These are phyloP conservation scores for Limnodromus scolopaceus DNA, from an alignment of 2,797 vertebrate genomes.

Conservation along the genomic window DNA sequence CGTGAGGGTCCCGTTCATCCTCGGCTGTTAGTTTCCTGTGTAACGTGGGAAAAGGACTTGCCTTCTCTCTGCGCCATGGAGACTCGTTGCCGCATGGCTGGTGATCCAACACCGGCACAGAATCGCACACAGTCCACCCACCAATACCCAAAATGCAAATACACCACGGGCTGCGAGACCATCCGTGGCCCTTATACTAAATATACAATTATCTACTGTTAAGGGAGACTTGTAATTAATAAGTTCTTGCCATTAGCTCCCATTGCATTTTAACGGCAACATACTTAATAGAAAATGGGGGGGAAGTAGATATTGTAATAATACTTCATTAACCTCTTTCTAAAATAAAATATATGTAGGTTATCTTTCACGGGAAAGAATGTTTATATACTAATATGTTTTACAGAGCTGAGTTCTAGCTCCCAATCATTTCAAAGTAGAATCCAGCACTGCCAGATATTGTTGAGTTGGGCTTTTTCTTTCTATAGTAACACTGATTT, in stretches of 20 bases:
- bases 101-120: neutral
- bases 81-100: fast-evolving
- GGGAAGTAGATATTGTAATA: neutral
- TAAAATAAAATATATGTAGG: neutral
- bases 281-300: neutral
- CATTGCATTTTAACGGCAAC: neutral
- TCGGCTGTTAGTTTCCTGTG: neutral
- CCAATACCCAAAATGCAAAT: neutral
- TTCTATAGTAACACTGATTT: neutral
- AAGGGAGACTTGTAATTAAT: neutral
- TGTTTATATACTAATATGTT: neutral
- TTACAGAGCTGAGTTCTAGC: neutral
- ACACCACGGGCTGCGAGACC: neutral
- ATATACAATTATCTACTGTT: fast-evolving
- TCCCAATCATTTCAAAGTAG: neutral
- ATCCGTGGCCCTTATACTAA: neutral
- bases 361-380: neutral
- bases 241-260: neutral
- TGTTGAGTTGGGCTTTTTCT: neutral
- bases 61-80: neutral
- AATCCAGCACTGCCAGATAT: neutral
- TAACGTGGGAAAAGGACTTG: neutral
- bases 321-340: neutral
- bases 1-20: neutral
- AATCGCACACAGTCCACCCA: neutral